A percentile compares a stretch with the other conserved stretches of the same genome.
These are phyloP conservation scores for Emberiza fucata DNA, from an alignment of 2,113 vertebrate genomes.

Conservation along the genomic window DNA sequence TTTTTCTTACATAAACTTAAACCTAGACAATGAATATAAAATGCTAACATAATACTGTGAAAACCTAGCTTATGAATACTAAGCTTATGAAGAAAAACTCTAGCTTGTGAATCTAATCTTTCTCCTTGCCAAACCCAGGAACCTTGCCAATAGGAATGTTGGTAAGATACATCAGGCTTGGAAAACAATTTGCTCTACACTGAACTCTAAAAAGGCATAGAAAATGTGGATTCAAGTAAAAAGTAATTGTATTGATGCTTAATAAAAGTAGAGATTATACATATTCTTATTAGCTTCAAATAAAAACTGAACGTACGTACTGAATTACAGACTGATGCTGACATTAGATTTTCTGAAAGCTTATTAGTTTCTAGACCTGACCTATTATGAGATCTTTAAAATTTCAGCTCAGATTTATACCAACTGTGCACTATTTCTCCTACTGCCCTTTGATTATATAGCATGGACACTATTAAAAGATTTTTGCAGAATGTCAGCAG, in stretches of 20 bases:
- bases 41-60: not conserved
- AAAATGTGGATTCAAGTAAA: not conserved
- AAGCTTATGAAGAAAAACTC: not conserved
- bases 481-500: not conserved
- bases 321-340: not conserved
- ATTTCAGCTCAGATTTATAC: not conserved
- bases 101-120: not conserved
- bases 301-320: not conserved
- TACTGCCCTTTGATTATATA: not conserved
- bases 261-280: not conserved
- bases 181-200: not conserved
- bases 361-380: not conserved
- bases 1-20: not conserved
- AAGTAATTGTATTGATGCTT: not conserved
- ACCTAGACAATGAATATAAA: not conserved
- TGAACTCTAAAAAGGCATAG: not conserved
- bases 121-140: not conserved
- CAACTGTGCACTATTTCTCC: not conserved
- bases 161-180: not conserved
- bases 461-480: not conserved
- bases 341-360: not conserved
- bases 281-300: not conserved
- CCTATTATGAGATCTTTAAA: not conserved
- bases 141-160: not conserved
- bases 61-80: not conserved